Evolutionary conservation across 2,888 invertebrate species (phyloP), one percentile per base, ranked within the genome.

Genomic region (Torymus auratus): DNA sequence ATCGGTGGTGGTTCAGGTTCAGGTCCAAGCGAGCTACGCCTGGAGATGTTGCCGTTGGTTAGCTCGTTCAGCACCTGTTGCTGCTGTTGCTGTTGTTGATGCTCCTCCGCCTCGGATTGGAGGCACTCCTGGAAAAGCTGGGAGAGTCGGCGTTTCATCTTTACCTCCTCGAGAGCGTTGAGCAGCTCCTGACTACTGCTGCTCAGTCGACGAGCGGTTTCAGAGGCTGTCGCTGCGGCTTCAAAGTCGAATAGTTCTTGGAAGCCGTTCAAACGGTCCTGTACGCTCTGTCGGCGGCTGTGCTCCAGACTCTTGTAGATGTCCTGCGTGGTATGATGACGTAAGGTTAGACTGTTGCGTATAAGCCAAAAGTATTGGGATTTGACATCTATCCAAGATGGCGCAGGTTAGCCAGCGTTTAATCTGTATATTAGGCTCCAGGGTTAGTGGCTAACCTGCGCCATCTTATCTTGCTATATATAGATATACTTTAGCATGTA

Each of bases 251-350:
- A 82, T 62, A 87, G 85, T 28, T 90, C 90, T 55, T 89, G 87
- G 65, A 88, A 84, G 5, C 88, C 89, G 77, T 90, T 90, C 14
- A 90, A 82, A 53, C 87, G 88, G 73, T 90, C 90, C 53, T 82
- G 81, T 86, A 89, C 88, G 78, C 89, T 90, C 81, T 88, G 41
- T 10, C 41, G 90, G 76, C 88, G 86, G 56, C 88, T 87, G 78
- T 90, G 88, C 75, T 91, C 89, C 41, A 91, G 82, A 65, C 90
- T 90, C 73, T 91, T 90, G 70, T 89, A 88, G 75, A 91, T 90
- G 64, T 90, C 90, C 90, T 90, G 80, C 2, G 1, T n/a, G 56
- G 3, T 64, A 5, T 10, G n/a, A n/a, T 7, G n/a, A 4, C 10
- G 28, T 64, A 41, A 15, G 0, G 2, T 5, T 28, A 14, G 10